A percentile compares a stretch with the other conserved stretches of the same genome.
phyloP scores from a whole-genome alignment of 2,113 vertebrate species.

The Urocynchramus pylzowi region DNA sequence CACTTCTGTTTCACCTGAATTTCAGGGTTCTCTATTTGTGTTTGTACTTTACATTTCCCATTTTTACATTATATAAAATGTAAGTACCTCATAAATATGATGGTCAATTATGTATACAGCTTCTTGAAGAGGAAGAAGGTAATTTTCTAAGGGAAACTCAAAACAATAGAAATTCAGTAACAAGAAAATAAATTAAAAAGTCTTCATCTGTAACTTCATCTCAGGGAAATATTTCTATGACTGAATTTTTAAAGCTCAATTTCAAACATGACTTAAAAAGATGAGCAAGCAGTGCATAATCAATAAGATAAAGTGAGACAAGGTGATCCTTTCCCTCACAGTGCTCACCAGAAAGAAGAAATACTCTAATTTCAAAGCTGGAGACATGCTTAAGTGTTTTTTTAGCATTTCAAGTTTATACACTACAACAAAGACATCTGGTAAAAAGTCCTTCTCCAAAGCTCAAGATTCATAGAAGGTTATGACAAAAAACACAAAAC shows the following conservation, averaged over 20 bases:
- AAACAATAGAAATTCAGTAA: neutral
- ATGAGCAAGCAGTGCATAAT: neutral
- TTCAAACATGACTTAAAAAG: neutral
- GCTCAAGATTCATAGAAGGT: neutral
- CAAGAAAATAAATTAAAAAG: neutral
- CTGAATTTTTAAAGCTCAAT: neutral
- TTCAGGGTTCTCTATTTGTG: neutral
- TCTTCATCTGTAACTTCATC: neutral
- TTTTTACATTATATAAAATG: neutral
- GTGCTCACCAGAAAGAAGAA: neutral
- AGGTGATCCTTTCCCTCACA: neutral
- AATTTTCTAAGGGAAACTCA: neutral
- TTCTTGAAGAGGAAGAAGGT: neutral
- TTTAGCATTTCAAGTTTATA: neutral
- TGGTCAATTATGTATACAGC: neutral
- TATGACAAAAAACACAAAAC: neutral
- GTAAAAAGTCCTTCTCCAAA: neutral
- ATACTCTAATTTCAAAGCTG: neutral
- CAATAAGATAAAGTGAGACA: neutral
- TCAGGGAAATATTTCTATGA: neutral
- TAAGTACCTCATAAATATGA: neutral
- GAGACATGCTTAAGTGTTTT: neutral
- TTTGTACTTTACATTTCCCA: neutral
- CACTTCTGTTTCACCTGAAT: neutral
- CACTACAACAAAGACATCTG: neutral